Evolutionary conservation across 2,888 invertebrate genomes (phyloP), one percentile per base, ranked within the genome.

Genomic region (Pristionchus mayeri): DNA sequence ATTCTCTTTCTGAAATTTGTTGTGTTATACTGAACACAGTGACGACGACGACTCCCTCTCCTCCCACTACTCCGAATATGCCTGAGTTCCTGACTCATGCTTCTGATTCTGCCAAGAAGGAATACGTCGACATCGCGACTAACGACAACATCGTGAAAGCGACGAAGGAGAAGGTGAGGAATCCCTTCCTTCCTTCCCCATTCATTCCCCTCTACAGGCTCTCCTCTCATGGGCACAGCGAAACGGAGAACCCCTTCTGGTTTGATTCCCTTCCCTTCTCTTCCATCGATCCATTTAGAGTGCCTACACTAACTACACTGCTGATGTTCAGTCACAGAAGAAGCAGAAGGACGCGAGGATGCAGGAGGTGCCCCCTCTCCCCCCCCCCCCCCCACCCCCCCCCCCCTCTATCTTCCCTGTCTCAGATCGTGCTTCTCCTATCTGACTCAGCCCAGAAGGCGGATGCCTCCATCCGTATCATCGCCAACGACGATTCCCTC

Each of bases 171-270:
- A 63, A 81, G 81, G 81, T n/a, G n/a, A n/a, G n/a, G n/a, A n/a
- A n/a, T n/a, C n/a, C n/a, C n/a, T n/a, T n/a, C n/a, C n/a, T n/a
- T n/a, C n/a, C n/a, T n/a, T 37, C 21, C 27, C 4, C 4, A 13
- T 37, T 37, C 4, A 21, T 24, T 34, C 18, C 9, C 11, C 4
- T 21, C 37, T 67, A 18, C 40, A 81, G 81, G 81, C 81, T 40
- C 81, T 81, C 11, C 40, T 60, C 16, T 57, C 81, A 18, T 81
- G 81, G 81, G 81, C 81, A 4, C 52, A n/a, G 21, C 37, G 44
- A 1, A 81, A 81, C 40, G 81, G 81, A 44, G 81, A 81, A 30
- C 81, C 81, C 24, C 57, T 81, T 24, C 81, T 81, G 57, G 81
- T 81, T 18, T 16, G 44, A 24, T 2, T 44, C 18, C 7, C 13